Base-by-base conservation (phyloP, 1,140 invertebrate genomes). In the Caenorhabditis remanei region DNA sequence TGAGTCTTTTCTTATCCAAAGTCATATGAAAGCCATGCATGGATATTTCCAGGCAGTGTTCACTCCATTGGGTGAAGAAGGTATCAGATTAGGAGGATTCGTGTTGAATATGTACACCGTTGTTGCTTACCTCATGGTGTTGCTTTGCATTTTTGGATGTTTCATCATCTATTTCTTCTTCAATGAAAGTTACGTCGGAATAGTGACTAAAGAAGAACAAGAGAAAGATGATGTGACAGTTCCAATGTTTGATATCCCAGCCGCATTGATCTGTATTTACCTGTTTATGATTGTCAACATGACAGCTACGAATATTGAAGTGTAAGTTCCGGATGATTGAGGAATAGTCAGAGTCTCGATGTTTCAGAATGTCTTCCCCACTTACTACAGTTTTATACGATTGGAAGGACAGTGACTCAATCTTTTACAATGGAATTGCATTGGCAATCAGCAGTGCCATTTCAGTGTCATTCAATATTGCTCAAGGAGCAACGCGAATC, bases 171-270 rank as follows among this genome's bases (percentile, higher is more conserved):
- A 75, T n/a, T 58, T 83, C 43, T 67, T 84, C 56, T 88, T 89
- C 71, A 82, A 48, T 16, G 89, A 89, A 56, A 85, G 88, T 63
- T 89, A 89, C 83, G 89, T 89, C 11, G 89, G 89, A 56, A 89
- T 89, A 50, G 50, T 89, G 19, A 56, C 71, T 32, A 85, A 89
- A 50, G 87, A 89, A 55, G 87, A 89, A 50, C 19, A 86, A 82
- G 58, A 75, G 43, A 58, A 71, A 21, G 71, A 48, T 79, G 71
- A 79, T 13, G 86, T 87, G n/a, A 43, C 48, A 41, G 67, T 89
- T 75, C 87, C 88, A 13, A 89, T 89, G 63, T 89, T 86, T 41
- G 85, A 89, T 55, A 40, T 85, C 14, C 43, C 79, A 40, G 87
- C 88, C n/a, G 83, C 88, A 4, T 16, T 84, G 21, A 71, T 89